phyloP scores from a whole-genome alignment of 2,888 invertebrate species.

The Drosophila incognita region DNA sequence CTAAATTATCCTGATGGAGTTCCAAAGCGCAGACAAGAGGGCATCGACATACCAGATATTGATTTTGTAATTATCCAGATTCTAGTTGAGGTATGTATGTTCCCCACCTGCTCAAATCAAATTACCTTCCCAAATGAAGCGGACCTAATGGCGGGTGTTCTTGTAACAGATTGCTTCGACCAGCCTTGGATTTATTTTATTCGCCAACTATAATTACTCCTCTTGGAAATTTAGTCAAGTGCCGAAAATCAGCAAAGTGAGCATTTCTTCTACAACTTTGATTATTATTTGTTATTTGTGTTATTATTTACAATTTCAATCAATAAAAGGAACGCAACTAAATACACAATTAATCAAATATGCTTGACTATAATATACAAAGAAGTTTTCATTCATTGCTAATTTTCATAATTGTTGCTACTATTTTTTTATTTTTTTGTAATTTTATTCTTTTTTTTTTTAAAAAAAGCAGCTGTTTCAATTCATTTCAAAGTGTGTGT shows the following conservation, averaged over 20 bases:
- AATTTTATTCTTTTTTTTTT: too few relatives aligned
- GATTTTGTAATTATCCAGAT: conserved; percentile 1
- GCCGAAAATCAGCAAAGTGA: background rate
- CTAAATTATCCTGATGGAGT: background rate
- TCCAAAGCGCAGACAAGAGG: background rate
- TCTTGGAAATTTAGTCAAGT: background rate
- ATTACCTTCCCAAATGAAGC: background rate
- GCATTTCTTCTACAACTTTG: background rate
- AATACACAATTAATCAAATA: background rate
- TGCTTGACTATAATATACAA: background rate
- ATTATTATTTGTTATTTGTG: background rate
- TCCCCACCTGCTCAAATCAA: background rate
- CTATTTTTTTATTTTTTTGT: background rate
- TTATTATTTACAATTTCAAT: background rate
- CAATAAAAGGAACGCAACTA: background rate
- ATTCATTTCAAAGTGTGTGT: too few relatives aligned
- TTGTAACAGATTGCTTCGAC: background rate
- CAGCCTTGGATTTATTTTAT: background rate
- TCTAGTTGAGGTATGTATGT: background rate
- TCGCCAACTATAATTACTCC: background rate
- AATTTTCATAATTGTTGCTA: background rate
- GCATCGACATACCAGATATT: background rate
- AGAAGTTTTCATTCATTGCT: background rate
- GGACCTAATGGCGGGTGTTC: background rate
- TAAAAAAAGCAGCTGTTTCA: too few relatives aligned